These are phyloP conservation scores for Apodemus speciosus DNA, from an alignment of 2,113 vertebrate species.

Conservation along the genomic window DNA sequence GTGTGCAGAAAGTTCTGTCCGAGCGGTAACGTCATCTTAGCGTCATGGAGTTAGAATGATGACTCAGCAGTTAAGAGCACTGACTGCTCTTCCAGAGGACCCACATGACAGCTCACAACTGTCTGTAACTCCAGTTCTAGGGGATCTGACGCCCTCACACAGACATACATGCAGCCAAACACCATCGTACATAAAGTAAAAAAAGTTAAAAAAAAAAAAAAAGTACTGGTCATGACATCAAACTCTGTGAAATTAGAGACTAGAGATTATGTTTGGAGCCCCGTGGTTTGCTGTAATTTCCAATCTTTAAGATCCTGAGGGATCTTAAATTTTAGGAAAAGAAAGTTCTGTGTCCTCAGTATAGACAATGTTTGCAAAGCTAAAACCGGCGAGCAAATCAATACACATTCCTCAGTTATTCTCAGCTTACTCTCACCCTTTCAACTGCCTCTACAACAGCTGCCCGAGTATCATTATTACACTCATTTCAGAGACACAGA, in stretches of 20 bases:
- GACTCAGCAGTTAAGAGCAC: no score
- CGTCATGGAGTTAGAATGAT: not conserved
- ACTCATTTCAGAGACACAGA: not conserved
- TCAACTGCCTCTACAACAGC: not conserved
- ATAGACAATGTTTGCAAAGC: constrained; percentile 25
- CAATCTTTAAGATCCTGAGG: not conserved
- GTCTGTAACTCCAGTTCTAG: no score
- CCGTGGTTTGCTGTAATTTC: not conserved
- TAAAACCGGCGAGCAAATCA: not conserved
- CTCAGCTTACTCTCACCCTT: not conserved
- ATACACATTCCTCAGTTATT: not conserved
- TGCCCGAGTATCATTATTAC: not conserved
- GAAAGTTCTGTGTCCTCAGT: not conserved
- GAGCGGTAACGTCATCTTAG: not conserved
- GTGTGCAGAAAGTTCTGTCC: not conserved
- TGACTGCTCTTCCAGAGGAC: no score
- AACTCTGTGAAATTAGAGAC: not conserved
- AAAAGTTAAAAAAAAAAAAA: not conserved
- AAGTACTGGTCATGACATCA: not conserved
- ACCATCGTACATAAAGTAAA: no score
- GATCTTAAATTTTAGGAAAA: not conserved
- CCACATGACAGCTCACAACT: no score
- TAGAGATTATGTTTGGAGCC: not conserved
- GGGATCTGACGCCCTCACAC: no score
- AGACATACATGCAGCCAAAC: no score